These are phyloP conservation scores for Talpa occidentalis DNA, from an alignment of 2,113 vertebrate genomes.

Conservation along the genomic window DNA sequence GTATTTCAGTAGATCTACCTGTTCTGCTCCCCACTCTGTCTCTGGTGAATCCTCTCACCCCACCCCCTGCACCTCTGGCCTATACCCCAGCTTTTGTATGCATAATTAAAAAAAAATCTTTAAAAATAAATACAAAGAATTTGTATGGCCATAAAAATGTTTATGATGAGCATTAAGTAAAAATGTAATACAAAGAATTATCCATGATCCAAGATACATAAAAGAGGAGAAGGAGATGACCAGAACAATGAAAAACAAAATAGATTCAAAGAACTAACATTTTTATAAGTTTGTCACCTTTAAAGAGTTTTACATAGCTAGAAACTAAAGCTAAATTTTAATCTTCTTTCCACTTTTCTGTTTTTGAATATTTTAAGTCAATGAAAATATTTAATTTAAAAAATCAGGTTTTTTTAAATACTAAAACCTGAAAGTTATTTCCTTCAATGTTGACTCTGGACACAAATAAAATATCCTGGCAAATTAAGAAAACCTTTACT, in stretches of 20 bases:
- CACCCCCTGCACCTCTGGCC: too few species aligned
- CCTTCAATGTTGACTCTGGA: neutral
- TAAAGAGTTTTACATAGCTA: neutral
- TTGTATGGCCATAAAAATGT: neutral
- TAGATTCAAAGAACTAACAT: neutral
- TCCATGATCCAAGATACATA: neutral
- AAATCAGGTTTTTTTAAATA: neutral
- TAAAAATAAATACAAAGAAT: neutral
- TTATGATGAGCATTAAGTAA: slow-evolving; percentile 20
- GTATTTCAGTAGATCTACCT: too few species aligned
- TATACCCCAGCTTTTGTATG: too few species aligned
- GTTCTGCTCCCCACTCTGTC: too few species aligned
- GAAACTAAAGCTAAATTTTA: slow-evolving; percentile 9
- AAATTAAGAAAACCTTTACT: neutral
- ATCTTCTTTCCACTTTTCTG: neutral
- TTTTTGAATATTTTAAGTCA: neutral
- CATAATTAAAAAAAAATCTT: too few species aligned
- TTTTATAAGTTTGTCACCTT: neutral
- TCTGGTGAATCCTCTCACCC: too few species aligned
- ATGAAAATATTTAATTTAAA: neutral
- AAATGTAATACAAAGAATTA: neutral
- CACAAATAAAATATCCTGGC: neutral
- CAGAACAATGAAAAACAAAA: neutral
- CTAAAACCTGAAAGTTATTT: neutral
- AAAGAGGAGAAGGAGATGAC: neutral